Conservation (phyloP, 2,888 invertebrate genomes). For the Gortyna flavago region DNA sequence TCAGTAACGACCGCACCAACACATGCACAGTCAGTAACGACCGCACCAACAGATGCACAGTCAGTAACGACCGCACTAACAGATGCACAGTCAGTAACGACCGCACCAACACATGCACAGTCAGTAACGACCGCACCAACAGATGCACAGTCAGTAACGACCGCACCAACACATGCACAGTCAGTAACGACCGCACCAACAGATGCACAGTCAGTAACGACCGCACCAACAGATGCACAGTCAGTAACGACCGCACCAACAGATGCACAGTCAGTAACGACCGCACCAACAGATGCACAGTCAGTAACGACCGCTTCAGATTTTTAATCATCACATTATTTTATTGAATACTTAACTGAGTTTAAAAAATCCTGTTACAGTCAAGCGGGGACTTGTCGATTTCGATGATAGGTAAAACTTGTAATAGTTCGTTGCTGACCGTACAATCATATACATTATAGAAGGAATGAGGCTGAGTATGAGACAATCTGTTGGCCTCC, state of each 20-base stretch:
- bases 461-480: conserved; percentile 17
- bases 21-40: background rate
- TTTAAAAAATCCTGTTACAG: no score
- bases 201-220: no score
- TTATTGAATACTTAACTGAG: background rate
- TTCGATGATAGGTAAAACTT: background rate
- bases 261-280: no score
- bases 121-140: no score
- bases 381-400: background rate
- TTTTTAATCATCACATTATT: background rate
- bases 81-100: background rate
- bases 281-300: background rate
- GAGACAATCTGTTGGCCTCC: conserved; percentile 34
- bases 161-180: background rate
- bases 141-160: no score
- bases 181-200: no score
- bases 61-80: background rate
- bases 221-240: background rate
- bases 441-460: background rate
- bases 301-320: background rate
- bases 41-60: no score
- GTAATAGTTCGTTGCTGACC: background rate
- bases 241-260: no score
- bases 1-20: background rate
- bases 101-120: background rate